Base-by-base conservation (phyloP, 2,888 invertebrate species). In the Drosophila mercatorum region DNA sequence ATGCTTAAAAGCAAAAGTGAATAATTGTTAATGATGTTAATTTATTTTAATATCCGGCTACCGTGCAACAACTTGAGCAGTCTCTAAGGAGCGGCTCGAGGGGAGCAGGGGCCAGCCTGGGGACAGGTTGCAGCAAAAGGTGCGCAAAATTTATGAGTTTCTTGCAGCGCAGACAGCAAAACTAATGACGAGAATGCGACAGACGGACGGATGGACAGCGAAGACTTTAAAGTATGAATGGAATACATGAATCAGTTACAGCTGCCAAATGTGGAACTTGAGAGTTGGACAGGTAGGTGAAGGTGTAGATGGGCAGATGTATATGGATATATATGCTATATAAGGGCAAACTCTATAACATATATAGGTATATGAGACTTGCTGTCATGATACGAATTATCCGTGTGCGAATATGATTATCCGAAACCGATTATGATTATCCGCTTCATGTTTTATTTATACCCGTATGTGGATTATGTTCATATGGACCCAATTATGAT, bases 1-100 rank as follows among this genome's bases (percentile, higher is more conserved):
- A 44, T 44, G 68, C 69, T 77, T 79, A 86, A 88, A 86, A 86
- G 87, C 87, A 88, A 86, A 88, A 86, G 87, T 88, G 84, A 88
- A 82, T 86, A 77, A 81, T 84, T 75, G 81, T 77, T 82, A 77
- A 86, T 79, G 81, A 79, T 82, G 82, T 82, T 86, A 77, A 82
- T 82, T 82, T 80, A 78, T 78, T 81, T 80, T 76, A 73, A 76
- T 72, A 72, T 71, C 66, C 70, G 74, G 80, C 86, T 88, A 83
- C 84, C 75, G 85, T 78, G 77, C 60, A 74, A 52, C 66, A 66
- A 70, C 61, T 62, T 70, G 44, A 43, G 38, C 47, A 70, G 49
- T 14, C 31, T 55, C 46, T 36, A 34, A 52, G 10, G 7, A 10
- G 5, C 14, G 28, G 40, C 0, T 5, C 5, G 10, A 28, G 10